Evolutionary conservation across 2,888 invertebrate genomes (phyloP), one percentile per base, ranked within the genome.

Genomic region (Ormyrus rosae): DNA sequence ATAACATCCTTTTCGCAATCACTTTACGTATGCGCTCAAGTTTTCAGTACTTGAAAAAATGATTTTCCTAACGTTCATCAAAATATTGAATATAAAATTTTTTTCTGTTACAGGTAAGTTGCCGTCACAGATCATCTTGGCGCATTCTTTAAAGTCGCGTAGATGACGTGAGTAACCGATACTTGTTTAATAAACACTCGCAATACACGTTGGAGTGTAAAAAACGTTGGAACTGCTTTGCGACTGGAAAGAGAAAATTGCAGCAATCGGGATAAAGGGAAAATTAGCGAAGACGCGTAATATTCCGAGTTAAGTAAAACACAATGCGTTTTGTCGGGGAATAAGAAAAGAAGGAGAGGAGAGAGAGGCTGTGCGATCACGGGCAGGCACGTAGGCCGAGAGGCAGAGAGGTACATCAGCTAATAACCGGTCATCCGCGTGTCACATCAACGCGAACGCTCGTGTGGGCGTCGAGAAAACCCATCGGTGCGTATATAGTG

Each of bases 341-440:
- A 34, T 34, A 34, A 34, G 34, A 34, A 34, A 34, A 34, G 34
- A 34, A n/a, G 6, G 48, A 48, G 11, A 50, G 7, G 34, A 48
- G 68, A 69, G 34, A 48, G 68, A 69, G 34, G 34, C 34, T 6
- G 64, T 6, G 64, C 65, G 83, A 81, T 77, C 65, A 80, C 74
- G 46, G 50, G 2, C n/a, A 48, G 53, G 34, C 78, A 68, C 72
- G 72, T 73, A 78, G 72, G 65, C 69, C 60, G 73, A 6, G 70
- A 73, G 70, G 61, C 67, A 34, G 78, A 65, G 64, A 73, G 74
- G 81, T 82, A 82, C 85, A 82, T 84, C 81, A 81, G 85, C 84
- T 86, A 87, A 87, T 86, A 86, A 87, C 83, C 85, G 85, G 85
- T 85, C 85, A 85, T 85, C 76, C 85, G 84, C 84, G 85, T 85